Evolutionary conservation across 2,113 vertebrate genomes (phyloP).

Genomic region (Rhinichthys klamathensis): DNA sequence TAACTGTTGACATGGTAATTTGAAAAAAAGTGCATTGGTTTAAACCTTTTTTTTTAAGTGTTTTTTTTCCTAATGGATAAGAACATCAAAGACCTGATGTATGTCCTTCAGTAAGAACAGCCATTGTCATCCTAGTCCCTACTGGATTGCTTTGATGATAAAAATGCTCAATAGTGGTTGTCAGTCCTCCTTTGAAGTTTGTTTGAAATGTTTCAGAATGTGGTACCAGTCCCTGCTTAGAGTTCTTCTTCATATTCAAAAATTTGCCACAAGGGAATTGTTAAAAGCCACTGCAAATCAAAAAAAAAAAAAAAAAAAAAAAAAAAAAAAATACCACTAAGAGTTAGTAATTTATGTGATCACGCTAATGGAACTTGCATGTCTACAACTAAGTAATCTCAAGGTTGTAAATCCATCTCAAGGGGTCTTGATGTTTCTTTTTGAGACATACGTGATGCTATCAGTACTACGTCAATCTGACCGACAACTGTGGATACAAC

Average conservation of each 20-base stretch:
- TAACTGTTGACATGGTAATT: background rate
- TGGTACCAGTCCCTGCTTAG: conserved; percentile 1
- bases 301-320: background rate
- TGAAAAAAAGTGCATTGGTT: conserved; percentile 7
- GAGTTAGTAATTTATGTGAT: conserved; percentile 16
- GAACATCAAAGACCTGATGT: conserved; percentile 42
- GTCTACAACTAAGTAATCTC: background rate
- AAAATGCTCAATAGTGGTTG: conserved; percentile 30
- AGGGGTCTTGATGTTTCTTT: background rate
- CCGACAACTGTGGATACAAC: background rate
- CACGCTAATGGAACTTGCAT: background rate
- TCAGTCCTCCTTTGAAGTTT: conserved; percentile 32
- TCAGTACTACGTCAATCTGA: background rate
- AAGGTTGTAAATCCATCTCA: background rate
- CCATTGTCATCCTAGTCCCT: conserved; percentile 17
- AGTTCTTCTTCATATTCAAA: background rate
- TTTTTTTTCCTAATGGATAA: conserved; percentile 45
- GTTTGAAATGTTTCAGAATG: conserved; percentile 23
- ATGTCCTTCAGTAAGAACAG: conserved; percentile 29
- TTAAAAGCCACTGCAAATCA: background rate
- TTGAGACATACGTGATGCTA: background rate
- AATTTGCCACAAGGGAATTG: background rate
- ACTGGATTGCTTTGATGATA: conserved; percentile 46
- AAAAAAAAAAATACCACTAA: background rate
- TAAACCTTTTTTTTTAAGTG: conserved; percentile 15